Conservation (phyloP, 1,140 invertebrate genomes). For the Lepidostoma basale region DNA sequence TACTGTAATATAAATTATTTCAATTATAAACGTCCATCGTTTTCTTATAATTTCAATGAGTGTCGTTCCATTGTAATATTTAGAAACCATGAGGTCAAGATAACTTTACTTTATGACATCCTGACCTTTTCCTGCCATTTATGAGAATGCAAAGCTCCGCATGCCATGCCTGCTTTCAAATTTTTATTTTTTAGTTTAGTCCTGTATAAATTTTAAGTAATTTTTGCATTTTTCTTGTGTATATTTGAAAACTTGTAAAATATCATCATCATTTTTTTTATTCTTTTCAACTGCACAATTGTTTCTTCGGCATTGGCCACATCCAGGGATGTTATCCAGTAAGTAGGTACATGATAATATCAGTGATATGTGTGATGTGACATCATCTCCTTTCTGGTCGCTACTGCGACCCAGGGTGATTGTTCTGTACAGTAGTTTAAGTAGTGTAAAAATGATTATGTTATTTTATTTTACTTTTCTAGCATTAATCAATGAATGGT, state of each 20-base stretch:
- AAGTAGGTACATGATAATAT: conserved; percentile 67
- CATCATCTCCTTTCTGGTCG: conserved; percentile 22
- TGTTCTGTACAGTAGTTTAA: conserved; percentile 44
- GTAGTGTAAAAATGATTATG: conserved; percentile 39
- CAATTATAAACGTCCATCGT: conserved; percentile 60
- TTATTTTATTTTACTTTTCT: conserved; percentile 39
- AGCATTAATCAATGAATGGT: conserved; percentile 40
- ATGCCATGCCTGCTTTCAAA: conserved; percentile 68
- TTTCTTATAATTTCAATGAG: conserved; percentile 62
- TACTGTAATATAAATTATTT: conserved; percentile 59
- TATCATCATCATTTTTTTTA: conserved; percentile 69
- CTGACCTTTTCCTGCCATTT: conserved; percentile 62
- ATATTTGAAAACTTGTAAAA: conserved; percentile 63
- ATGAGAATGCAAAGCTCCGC: conserved; percentile 64
- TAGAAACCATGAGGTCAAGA: conserved; percentile 59
- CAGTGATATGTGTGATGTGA: conserved; percentile 33
- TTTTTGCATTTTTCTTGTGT: conserved; percentile 55
- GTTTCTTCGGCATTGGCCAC: conserved; percentile 73
- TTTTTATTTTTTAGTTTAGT: conserved; percentile 62
- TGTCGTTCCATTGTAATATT: conserved; percentile 62
- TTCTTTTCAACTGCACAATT: conserved; percentile 79
- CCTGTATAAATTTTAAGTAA: conserved; percentile 58
- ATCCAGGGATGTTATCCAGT: conserved; percentile 81
- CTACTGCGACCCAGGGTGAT: conserved; percentile 39
- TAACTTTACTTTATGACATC: conserved; percentile 60